Evolutionary conservation across 2,888 invertebrate species (phyloP).

Genomic region (Leptinotarsa peninsularis): DNA sequence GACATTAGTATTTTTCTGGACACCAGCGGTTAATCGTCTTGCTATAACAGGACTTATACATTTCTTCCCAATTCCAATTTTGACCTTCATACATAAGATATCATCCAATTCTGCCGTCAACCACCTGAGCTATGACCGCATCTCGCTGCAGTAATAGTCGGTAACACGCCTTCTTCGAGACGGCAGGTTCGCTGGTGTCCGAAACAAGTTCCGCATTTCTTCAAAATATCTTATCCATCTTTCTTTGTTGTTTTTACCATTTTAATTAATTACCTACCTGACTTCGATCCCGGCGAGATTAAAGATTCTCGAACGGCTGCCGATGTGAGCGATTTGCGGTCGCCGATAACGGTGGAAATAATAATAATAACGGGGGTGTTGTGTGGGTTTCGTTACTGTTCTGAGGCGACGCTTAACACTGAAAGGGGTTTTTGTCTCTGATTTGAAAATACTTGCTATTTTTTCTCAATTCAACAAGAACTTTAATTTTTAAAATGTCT

Average conservation of each 20-base stretch:
- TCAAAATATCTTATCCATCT: conserved; percentile 49
- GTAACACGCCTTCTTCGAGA: conserved; percentile 43
- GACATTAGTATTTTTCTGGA: too few relatives aligned
- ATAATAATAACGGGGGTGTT: conserved; percentile 5
- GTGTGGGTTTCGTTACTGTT: not conserved
- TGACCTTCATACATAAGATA: not conserved
- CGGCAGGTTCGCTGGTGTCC: conserved; percentile 37
- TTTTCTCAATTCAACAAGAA: not conserved
- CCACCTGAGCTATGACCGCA: conserved; percentile 38
- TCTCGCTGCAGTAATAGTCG: conserved; percentile 38
- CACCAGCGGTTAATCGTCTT: too few relatives aligned
- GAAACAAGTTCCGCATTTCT: conserved; percentile 56
- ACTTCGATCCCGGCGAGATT: conserved; percentile 45
- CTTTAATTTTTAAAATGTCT: not conserved
- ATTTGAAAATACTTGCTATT: not conserved
- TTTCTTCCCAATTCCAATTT: too few relatives aligned
- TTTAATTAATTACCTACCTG: conserved; percentile 49
- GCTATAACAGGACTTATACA: too few relatives aligned
- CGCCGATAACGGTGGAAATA: conserved; percentile 3
- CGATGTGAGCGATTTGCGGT: conserved; percentile 36
- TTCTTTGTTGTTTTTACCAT: conserved; percentile 47
- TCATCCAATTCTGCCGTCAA: not conserved
- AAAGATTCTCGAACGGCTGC: conserved; percentile 31
- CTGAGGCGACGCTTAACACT: not conserved
- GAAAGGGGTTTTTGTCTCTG: not conserved